Evolutionary conservation across 2,113 vertebrate genomes (phyloP).

Genomic region (Lanius collurio): DNA sequence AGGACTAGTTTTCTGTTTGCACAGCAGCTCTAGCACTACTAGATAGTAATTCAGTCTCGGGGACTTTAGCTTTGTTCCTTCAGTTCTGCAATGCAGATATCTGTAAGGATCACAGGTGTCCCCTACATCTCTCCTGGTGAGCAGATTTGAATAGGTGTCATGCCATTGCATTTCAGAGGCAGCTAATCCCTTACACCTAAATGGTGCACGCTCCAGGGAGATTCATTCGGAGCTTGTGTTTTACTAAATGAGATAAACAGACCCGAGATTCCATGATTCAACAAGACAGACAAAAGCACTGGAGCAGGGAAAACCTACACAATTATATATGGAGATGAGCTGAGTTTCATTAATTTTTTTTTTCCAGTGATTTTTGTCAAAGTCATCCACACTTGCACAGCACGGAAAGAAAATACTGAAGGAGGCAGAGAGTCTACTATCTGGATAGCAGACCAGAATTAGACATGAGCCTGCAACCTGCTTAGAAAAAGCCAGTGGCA

Average conservation of each 20-base stretch:
- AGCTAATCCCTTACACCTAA: neutral
- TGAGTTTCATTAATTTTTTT: neutral
- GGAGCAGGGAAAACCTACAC: neutral
- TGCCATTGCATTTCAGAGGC: neutral
- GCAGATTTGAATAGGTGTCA: neutral
- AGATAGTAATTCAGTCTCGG: neutral
- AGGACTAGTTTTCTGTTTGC: neutral
- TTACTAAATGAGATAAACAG: neutral
- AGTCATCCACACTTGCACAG: neutral
- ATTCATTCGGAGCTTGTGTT: neutral
- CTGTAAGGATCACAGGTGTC: neutral
- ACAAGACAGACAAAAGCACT: neutral
- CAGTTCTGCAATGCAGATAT: neutral
- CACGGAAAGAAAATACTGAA: neutral
- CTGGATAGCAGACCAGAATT: neutral
- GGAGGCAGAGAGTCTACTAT: neutral
- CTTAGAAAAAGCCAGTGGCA: neutral
- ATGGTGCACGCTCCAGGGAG: rapidly evolving
- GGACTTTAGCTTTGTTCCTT: neutral
- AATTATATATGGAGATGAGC: neutral
- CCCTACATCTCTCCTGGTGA: neutral
- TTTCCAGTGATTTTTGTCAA: neutral
- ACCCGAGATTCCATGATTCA: neutral
- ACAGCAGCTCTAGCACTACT: neutral
- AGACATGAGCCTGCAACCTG: neutral